Base-by-base conservation (phyloP, 2,888 invertebrate genomes). In the Brenthis daphne region DNA sequence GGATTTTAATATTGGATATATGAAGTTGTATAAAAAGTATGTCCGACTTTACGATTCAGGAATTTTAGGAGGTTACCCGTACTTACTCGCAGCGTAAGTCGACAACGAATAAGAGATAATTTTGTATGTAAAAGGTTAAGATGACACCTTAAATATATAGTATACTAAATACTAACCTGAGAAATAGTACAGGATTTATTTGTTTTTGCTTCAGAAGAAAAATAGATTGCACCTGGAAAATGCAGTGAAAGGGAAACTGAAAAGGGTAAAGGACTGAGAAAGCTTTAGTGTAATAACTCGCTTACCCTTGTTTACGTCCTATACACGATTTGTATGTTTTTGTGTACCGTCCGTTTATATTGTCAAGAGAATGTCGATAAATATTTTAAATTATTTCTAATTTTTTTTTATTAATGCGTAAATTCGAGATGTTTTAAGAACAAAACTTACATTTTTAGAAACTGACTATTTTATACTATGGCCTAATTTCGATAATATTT, bases 171-270 rank as follows among this genome's bases (percentile, higher is more conserved):
- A 61, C 37, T 61, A 64, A 57, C 50, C 33, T 37, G 74, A 77
- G 60, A 57, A 74, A 69, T 65, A 79, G 75, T 83, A 82, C 82
- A 83, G 76, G 78, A 79, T 85, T 80, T 85, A 82, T 88, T 89
- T 90, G 85, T 91, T 91, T 90, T 92, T 91, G 90, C 92, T 91
- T 89, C 92, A 92, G 92, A 92, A 92, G 82, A 92, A 92, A 92
- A 92, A 92, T 92, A 92, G 92, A 92, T 90, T 92, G 89, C 90
- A 92, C 74, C 92, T 90, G 92, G 92, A 91, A 87, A 90, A 88
- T 85, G 90, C 91, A 79, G 88, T 85, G 85, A 92, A 90, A 87
- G 87, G 86, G 87, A 92, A 87, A 89, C 89, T 91, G 80, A 92
- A 83, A 90, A 88, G 92, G 92, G 92, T 92, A 92, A 92, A 76